Percentiles rank a stretch among this genome's conserved stretches.
Conservation (phyloP, 2,113 vertebrate species). For the Vombatus ursinus region DNA sequence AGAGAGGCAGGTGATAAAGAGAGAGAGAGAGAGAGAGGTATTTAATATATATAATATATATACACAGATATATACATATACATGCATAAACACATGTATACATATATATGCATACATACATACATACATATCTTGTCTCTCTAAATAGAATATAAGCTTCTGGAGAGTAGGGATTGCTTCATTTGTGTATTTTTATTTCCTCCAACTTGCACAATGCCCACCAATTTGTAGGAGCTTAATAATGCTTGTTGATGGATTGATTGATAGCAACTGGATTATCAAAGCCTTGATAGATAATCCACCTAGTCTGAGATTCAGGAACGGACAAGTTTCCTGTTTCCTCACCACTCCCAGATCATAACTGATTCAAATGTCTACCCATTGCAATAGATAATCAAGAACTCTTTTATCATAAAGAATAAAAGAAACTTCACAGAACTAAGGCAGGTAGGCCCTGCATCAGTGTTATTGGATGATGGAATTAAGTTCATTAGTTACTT, state of each 20-base stretch:
- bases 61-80: too few relatives aligned
- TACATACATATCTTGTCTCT: not conserved
- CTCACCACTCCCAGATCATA: not conserved
- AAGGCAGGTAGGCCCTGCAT: not conserved
- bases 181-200: not conserved
- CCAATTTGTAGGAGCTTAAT: not conserved
- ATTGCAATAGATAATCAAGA: not conserved
- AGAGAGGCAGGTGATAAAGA: not conserved
- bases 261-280: not conserved
- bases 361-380: not conserved
- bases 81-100: not conserved
- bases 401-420: not conserved
- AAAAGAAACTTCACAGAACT: not conserved
- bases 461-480: not conserved
- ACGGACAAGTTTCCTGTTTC: not conserved
- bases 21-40: not conserved
- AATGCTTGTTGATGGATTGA: not conserved
- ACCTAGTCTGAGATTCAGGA: not conserved
- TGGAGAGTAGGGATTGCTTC: not conserved
- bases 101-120: fast-evolving
- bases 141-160: not conserved
- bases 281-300: not conserved
- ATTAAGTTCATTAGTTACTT: not conserved
- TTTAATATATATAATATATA: not conserved
- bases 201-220: not conserved